phyloP scores from a whole-genome alignment of 2,888 invertebrate species.

The Cryptocheilus praepositus region DNA sequence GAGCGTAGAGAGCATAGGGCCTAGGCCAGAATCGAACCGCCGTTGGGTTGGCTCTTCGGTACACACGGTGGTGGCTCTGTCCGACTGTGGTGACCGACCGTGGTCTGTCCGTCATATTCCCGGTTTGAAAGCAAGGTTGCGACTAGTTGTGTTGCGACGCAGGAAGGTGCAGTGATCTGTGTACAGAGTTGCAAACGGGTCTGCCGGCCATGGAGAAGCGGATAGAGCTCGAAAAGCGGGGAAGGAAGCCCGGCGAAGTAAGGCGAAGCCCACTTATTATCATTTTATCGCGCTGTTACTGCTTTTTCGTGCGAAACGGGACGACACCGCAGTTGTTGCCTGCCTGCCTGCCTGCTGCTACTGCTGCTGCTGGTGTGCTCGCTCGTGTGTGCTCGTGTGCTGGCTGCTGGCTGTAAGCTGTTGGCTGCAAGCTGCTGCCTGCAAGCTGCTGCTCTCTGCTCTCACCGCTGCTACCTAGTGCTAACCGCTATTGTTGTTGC shows the following conservation, averaged over 20 bases:
- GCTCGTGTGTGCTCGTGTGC: no score
- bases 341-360: constrained; percentile 28
- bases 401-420: no score
- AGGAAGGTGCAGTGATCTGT: constrained; percentile 64
- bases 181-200: constrained; percentile 42
- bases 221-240: constrained; percentile 95
- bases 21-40: constrained; percentile 67
- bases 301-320: constrained; percentile 24
- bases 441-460: background rate
- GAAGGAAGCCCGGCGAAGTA: constrained; percentile 93
- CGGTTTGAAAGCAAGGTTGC: constrained; percentile 73
- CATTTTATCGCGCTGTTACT: constrained; percentile 45
- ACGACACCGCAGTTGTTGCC: constrained; percentile 38
- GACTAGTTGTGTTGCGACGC: constrained; percentile 70
- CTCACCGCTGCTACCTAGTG: no score
- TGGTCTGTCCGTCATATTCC: constrained; percentile 72
- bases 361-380: constrained; percentile 11
- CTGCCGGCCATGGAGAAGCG: constrained; percentile 89
- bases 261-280: constrained; percentile 71
- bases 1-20: constrained; percentile 57
- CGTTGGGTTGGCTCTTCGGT: constrained; percentile 62
- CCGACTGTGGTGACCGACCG: constrained; percentile 65
- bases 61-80: constrained; percentile 60
- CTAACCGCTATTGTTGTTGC: no score
- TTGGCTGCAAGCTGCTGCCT: no score